Evolutionary conservation across 2,113 vertebrate genomes (phyloP), one percentile per base, ranked within the genome.

Genomic region (Dendropsophus ebraccatus): DNA sequence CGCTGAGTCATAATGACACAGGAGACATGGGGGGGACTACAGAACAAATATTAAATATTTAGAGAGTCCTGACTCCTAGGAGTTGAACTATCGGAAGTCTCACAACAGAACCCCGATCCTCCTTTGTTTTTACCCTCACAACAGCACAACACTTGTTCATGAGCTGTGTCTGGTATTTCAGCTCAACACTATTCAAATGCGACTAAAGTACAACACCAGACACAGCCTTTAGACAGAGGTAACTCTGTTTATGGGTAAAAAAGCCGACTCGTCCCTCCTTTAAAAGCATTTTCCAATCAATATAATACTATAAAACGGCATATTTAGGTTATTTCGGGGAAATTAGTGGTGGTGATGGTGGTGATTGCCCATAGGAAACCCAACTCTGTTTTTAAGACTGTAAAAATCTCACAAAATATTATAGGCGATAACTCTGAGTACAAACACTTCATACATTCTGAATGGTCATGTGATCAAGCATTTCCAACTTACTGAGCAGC

Each of bases 401-500:
- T n/a, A n/a, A n/a, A n/a, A n/a, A n/a, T n/a, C n/a, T n/a, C n/a
- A n/a, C n/a, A n/a, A n/a, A n/a, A n/a, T n/a, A n/a, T n/a, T n/a
- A n/a, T n/a, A n/a, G n/a, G n/a, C n/a, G n/a, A n/a, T n/a, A n/a
- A n/a, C n/a, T n/a, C n/a, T n/a, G n/a, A n/a, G n/a, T n/a, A n/a
- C n/a, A n/a, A n/a, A n/a, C n/a, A n/a, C n/a, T n/a, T n/a, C n/a
- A n/a, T n/a, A n/a, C n/a, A n/a, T n/a, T n/a, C n/a, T n/a, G n/a
- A n/a, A n/a, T n/a, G n/a, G 25, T 4, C 11, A 28, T 14, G 25
- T 65, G 25, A 16, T 67, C 16, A 17, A 67, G 28, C 16, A 19
- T 17, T 47, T 67, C 16, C 25, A 32, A 96, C 97, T 96, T 89
- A 99, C 98, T 99, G 97, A n/a, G 97, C 95, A 11, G 97, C 97